A percentile compares a stretch with the other conserved stretches of the same genome.
These are phyloP conservation scores for Synodontis membranacea DNA, from an alignment of 2,113 vertebrate species.

Conservation along the genomic window DNA sequence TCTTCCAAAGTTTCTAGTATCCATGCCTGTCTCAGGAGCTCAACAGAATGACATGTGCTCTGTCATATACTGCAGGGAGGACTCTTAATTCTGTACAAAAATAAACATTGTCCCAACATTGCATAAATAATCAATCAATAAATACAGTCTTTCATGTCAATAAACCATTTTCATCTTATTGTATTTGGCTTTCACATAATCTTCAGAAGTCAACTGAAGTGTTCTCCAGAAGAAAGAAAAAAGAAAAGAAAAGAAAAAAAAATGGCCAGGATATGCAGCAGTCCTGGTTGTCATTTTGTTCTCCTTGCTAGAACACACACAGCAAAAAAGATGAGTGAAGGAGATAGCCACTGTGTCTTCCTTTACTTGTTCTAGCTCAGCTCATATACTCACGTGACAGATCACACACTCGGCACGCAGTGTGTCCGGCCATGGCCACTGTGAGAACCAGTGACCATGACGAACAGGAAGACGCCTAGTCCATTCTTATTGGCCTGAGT, in stretches of 20 bases:
- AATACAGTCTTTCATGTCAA: slow-evolving; percentile 76
- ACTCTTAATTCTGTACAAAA: slow-evolving; percentile 76
- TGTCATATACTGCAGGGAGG: slow-evolving; percentile 63
- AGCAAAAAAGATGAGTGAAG: slow-evolving; percentile 48
- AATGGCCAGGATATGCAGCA: slow-evolving; percentile 36
- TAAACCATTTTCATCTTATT: slow-evolving; percentile 52
- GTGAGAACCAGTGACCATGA: slow-evolving; percentile 40
- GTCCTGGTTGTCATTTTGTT: slow-evolving; percentile 34
- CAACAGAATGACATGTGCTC: slow-evolving; percentile 62
- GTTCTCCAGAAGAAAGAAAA: slow-evolving; percentile 49
- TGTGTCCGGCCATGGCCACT: slow-evolving; percentile 34
- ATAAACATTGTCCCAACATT: slow-evolving; percentile 79
- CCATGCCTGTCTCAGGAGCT: slow-evolving; percentile 29
- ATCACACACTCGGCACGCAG: slow-evolving; percentile 51
- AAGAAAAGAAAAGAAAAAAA: not conserved
- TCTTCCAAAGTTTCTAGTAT: slow-evolving; percentile 11
- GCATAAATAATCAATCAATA: slow-evolving; percentile 76
- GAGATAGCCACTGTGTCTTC: slow-evolving; percentile 30
- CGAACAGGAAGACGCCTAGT: slow-evolving; percentile 70
- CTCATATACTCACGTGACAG: slow-evolving; percentile 12
- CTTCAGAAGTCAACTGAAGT: slow-evolving; percentile 62
- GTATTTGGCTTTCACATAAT: slow-evolving; percentile 67
- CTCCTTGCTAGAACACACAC: slow-evolving; percentile 61
- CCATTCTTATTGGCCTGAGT: slow-evolving; percentile 68
- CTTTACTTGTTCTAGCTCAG: slow-evolving; percentile 6